A percentile compares a stretch with the other conserved stretches of the same genome.
These are phyloP conservation scores for Fopius arisanus DNA, from an alignment of 1,140 invertebrate genomes.

Conservation along the genomic window DNA sequence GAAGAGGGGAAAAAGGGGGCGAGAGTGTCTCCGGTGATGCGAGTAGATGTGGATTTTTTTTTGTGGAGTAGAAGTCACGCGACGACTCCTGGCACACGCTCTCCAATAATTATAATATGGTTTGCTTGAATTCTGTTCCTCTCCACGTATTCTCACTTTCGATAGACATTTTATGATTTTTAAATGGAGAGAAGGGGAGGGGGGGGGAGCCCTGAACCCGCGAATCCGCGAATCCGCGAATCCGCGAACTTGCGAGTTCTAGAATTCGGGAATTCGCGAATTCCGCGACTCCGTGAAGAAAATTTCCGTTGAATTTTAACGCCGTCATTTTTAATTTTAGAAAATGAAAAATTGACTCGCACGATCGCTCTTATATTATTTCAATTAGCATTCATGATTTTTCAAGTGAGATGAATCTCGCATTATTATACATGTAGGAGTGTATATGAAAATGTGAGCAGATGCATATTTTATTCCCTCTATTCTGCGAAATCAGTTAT, in stretches of 20 bases:
- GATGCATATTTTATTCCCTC: neutral
- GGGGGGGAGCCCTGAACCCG: no score
- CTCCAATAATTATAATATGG: neutral
- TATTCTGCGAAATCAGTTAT: neutral
- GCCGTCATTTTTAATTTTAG: no score
- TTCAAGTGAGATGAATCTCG: neutral
- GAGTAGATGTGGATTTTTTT: neutral
- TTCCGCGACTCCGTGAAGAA: no score
- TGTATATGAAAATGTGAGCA: neutral
- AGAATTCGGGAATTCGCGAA: no score
- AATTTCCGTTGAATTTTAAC: no score
- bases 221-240: no score
- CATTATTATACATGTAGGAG: neutral
- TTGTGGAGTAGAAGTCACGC: slow-evolving; percentile 16
- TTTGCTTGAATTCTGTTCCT: neutral
- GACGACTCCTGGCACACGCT: slow-evolving; percentile 10
- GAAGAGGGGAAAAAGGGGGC: neutral
- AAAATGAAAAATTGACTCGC: no score
- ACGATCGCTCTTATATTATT: neutral
- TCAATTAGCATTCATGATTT: neutral
- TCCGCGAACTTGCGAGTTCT: no score
- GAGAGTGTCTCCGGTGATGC: slow-evolving; percentile 19
- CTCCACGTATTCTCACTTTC: neutral
- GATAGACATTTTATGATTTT: neutral
- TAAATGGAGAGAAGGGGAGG: no score